phyloP scores from a whole-genome alignment of 2,113 vertebrate genomes.

The Meriones unguiculatus region DNA sequence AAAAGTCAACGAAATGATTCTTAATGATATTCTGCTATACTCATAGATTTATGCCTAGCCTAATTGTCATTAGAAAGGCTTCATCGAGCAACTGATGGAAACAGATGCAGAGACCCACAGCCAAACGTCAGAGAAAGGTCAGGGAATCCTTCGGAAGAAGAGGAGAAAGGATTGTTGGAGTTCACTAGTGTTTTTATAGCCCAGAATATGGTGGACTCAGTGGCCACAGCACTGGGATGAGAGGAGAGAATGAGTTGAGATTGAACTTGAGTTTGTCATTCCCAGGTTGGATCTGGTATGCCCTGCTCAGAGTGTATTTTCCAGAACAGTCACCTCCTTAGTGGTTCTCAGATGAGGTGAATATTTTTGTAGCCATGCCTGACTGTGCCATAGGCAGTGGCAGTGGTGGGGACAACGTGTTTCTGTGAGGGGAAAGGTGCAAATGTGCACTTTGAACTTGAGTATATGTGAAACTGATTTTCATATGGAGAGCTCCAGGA shows the following conservation, averaged over 20 bases:
- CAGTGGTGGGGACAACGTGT: too few species aligned
- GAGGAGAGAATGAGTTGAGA: background rate
- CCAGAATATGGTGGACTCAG: accelerated
- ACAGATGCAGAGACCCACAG: background rate
- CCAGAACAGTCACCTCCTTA: too few species aligned
- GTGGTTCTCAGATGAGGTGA: background rate
- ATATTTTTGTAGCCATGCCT: background rate
- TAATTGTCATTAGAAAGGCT: background rate
- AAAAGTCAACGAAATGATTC: background rate
- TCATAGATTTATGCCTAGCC: background rate
- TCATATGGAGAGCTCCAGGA: background rate
- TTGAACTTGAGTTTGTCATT: background rate
- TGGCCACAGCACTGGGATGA: background rate
- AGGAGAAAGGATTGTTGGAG: background rate
- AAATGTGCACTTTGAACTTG: background rate
- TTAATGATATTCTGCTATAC: background rate
- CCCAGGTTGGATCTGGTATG: background rate
- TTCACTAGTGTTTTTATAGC: background rate
- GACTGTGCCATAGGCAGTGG: background rate
- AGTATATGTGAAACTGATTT: background rate
- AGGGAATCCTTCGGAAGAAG: background rate
- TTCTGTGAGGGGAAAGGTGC: background rate
- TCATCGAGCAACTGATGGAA: background rate
- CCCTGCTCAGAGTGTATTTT: background rate
- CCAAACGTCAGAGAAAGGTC: background rate